phyloP scores from a whole-genome alignment of 2,113 vertebrate genomes.

The Tychaedon coryphoeus region DNA sequence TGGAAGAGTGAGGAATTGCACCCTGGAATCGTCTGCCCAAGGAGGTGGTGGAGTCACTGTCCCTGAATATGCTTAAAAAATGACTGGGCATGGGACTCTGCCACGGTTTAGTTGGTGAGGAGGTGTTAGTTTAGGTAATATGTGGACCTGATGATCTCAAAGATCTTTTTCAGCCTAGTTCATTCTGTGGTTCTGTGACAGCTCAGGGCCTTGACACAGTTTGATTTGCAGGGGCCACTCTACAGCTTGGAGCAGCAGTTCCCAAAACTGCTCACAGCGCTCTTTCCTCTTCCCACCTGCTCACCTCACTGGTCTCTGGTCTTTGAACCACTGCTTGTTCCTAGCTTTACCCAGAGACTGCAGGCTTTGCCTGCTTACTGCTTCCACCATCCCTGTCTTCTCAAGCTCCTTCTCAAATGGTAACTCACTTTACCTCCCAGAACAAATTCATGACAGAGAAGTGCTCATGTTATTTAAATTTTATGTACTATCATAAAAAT shows the following conservation, averaged over 20 bases:
- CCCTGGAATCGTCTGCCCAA: no score
- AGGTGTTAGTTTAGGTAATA: background rate
- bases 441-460: background rate
- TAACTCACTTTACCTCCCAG: background rate
- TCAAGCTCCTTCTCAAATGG: background rate
- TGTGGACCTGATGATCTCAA: background rate
- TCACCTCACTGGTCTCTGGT: background rate
- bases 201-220: background rate
- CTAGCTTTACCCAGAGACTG: background rate
- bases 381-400: background rate
- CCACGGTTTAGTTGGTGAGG: background rate
- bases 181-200: background rate
- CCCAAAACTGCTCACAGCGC: background rate
- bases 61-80: rapidly evolving
- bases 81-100: rapidly evolving
- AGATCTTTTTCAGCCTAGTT: background rate
- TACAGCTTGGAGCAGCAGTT: background rate
- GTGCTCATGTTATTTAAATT: background rate
- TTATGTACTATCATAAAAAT: background rate
- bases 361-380: background rate
- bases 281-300: background rate
- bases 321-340: background rate
- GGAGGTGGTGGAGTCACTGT: background rate
- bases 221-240: background rate
- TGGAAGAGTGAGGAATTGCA: background rate